Evolutionary conservation across 1,140 invertebrate species (phyloP), one percentile per base, ranked within the genome.

Genomic region (Heliothis subflexa): DNA sequence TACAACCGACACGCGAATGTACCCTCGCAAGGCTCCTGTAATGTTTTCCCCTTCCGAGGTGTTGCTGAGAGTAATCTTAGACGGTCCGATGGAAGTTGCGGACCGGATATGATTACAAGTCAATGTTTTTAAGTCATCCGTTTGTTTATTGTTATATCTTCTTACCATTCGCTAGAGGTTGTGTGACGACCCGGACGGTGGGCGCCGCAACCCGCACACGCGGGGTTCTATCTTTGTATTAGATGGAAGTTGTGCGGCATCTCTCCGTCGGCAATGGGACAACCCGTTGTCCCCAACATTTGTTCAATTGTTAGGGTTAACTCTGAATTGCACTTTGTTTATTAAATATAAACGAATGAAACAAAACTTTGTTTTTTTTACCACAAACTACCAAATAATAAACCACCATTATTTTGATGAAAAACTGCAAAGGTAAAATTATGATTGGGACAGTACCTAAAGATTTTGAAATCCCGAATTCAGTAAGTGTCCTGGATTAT

Each of bases 321-420:
- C 89, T 94, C 93, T 94, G 93, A 93, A 94, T 92, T 93, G 93
- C 91, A 94, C 88, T 93, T 94, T 94, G 90, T 93, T 93, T 93
- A 94, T 93, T 93, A 93, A 94, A 94, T 93, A 94, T 94, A 93
- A 94, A 94, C 89, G 89, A 94, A 93, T 91, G 89, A 93, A 92
- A 90, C 72, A 81, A 83, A 49, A 16, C 50, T 75, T 77, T 85
- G 84, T 88, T 89, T 94, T 84, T 91, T 91, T 94, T 88, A 5
- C 14, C 13, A 74, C 64, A 40, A 14, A 40, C 68, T 12, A 50
- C 7, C 5, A 40, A 40, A 1, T 9, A 40, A 40, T 40, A 40
- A 40, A 40, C 4, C 0, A 40, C 0, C 33, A 40, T 40, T 40
- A 40, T 40, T 40, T 40, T 9, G 9, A 40, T 40, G 9, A 40